Conservation (phyloP, 2,113 vertebrate genomes). For the Peromyscus californicus region DNA sequence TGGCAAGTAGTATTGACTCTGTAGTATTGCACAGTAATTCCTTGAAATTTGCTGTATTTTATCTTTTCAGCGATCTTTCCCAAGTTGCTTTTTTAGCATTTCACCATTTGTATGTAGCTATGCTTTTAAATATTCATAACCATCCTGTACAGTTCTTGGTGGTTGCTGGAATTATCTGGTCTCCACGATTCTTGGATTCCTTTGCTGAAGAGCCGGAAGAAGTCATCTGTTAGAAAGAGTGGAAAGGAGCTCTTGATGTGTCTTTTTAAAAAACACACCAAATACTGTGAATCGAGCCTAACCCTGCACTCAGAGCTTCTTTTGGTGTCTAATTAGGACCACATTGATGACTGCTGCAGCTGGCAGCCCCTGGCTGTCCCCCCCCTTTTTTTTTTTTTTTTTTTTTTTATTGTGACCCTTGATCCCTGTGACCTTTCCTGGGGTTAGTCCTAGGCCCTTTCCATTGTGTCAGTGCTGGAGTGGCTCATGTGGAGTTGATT, state of each 20-base stretch:
- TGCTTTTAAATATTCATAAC: constrained; percentile 14
- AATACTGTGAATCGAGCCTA: constrained; percentile 68
- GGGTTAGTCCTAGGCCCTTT: constrained; percentile 89
- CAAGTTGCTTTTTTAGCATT: constrained; percentile 41
- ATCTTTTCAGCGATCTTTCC: constrained; percentile 43
- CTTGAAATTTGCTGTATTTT: constrained; percentile 54
- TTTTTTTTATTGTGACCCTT: constrained; percentile 88
- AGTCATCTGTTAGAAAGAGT: constrained; percentile 65
- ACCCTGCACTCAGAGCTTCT: constrained; percentile 45
- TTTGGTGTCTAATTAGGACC: constrained; percentile 86
- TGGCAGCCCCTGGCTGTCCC: constrained; percentile 86
- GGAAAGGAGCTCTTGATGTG: constrained; percentile 73
- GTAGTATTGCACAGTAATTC: constrained; percentile 15
- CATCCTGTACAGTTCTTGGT: neutral
- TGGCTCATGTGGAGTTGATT: constrained; percentile 96
- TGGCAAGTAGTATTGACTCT: neutral
- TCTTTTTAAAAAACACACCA: neutral
- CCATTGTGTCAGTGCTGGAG: constrained; percentile 91
- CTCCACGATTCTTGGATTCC: constrained; percentile 78
- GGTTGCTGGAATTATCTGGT: constrained; percentile 78
- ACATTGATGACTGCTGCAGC: constrained; percentile 87
- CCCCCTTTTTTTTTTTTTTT: constrained; percentile 85
- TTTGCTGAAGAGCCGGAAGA: constrained; percentile 73
- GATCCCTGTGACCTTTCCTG: constrained; percentile 90
- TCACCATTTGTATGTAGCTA: constrained; percentile 53